Percentiles rank a stretch among this genome's conserved stretches.
Evolutionary conservation across 1,140 invertebrate species (phyloP).

Genomic region (Drosophila ironensis): DNA sequence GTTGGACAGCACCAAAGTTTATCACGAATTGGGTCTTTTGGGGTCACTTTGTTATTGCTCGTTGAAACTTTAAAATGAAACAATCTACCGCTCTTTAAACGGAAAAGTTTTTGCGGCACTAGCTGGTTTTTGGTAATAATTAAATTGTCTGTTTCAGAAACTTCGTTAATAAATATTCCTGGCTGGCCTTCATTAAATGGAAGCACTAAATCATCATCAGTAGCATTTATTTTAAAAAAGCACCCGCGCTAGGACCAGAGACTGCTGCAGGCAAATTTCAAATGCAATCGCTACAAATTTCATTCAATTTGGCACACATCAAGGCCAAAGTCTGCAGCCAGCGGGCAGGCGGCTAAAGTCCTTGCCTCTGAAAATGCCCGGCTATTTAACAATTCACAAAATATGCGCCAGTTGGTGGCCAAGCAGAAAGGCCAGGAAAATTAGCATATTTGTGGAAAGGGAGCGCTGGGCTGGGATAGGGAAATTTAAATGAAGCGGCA

Average conservation of each 20-base stretch:
- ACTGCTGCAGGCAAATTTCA: constrained; percentile 38
- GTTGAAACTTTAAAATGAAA: constrained; percentile 28
- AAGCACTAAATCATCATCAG: constrained; percentile 26
- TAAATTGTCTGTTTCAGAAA: neutral
- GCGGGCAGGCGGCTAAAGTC: constrained; percentile 2
- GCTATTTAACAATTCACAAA: constrained; percentile 60
- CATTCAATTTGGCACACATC: constrained; percentile 40
- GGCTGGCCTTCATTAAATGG: too few relatives aligned
- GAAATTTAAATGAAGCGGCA: constrained; percentile 45
- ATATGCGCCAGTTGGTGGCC: constrained; percentile 54
- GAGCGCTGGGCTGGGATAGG: neutral
- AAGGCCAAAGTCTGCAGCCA: constrained; percentile 13
- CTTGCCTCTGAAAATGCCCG: constrained; percentile 59
- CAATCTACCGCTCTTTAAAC: neutral
- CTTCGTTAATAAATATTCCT: constrained; percentile 12
- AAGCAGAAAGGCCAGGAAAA: constrained; percentile 38
- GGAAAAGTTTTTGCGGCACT: neutral
- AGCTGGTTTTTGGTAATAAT: neutral
- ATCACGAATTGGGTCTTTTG: constrained; percentile 50
- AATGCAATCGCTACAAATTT: constrained; percentile 69
- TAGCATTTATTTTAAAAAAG: constrained; percentile 39
- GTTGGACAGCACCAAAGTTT: constrained; percentile 26
- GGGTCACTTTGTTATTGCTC: constrained; percentile 20
- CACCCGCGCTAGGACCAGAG: constrained; percentile 1
- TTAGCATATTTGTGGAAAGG: constrained; percentile 71